Evolutionary conservation across 1,140 invertebrate genomes (phyloP).

Genomic region (Trypoxylus dichotomus): DNA sequence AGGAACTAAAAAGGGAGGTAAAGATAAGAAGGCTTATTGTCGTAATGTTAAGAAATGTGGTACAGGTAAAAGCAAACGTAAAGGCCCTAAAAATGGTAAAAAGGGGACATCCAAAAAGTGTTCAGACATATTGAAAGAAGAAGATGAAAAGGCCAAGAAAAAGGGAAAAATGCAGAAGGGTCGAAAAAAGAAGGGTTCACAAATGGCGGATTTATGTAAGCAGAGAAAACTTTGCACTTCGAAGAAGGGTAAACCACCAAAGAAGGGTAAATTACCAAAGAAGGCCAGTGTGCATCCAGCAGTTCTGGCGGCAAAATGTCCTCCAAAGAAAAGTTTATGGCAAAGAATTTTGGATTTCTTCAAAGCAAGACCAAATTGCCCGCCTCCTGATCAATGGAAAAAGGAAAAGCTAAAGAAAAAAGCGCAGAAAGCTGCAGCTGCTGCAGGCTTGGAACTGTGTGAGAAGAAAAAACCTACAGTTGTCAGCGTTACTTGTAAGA

Average conservation of each 20-base stretch:
- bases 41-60: slow-evolving; percentile 6
- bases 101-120: slow-evolving; percentile 9
- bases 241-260: neutral
- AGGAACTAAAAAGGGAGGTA: neutral
- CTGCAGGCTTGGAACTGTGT: slow-evolving; percentile 40
- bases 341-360: slow-evolving; percentile 44
- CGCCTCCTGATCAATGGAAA: slow-evolving; percentile 43
- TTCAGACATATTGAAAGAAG: slow-evolving; percentile 6
- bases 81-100: neutral
- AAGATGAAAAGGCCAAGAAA: neutral
- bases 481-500: neutral
- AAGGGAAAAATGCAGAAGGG: neutral
- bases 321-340: slow-evolving; percentile 35
- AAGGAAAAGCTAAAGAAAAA: slow-evolving; percentile 39
- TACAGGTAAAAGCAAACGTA: neutral
- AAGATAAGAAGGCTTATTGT: neutral
- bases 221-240: neutral
- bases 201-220: neutral
- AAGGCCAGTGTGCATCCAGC: neutral
- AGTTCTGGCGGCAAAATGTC: neutral
- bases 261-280: neutral
- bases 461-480: slow-evolving; percentile 32
- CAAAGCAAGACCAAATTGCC: slow-evolving; percentile 46
- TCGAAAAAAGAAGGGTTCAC: neutral
- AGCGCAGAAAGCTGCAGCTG: slow-evolving; percentile 42